Percentiles rank a stretch among this genome's conserved stretches.
phyloP scores from a whole-genome alignment of 2,888 invertebrate genomes.

The Tribolium freemani region DNA sequence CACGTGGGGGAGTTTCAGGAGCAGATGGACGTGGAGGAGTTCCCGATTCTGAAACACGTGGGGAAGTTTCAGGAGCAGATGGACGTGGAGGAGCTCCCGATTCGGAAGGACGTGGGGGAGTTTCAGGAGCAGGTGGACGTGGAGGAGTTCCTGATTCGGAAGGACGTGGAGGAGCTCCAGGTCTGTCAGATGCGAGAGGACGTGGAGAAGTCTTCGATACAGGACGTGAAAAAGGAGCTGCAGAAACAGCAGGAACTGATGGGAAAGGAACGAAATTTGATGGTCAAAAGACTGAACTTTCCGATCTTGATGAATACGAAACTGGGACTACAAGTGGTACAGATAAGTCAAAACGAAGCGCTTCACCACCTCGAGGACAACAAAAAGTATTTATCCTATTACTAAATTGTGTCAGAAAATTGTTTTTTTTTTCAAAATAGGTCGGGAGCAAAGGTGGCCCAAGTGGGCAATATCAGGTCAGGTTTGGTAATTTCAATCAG shows the following conservation, averaged over 20 bases:
- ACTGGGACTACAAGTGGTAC: neutral
- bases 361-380: neutral
- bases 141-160: neutral
- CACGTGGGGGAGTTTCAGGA: neutral
- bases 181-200: neutral
- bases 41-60: neutral
- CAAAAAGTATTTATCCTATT: neutral
- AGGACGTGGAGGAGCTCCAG: neutral
- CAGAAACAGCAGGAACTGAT: neutral
- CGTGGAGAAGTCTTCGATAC: neutral
- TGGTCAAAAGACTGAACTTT: neutral
- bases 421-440: neutral
- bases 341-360: neutral
- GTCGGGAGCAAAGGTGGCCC: neutral
- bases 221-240: conserved; percentile 4
- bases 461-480: neutral
- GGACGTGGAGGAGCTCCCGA: neutral
- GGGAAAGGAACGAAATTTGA: neutral
- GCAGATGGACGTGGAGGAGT: neutral
- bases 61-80: neutral
- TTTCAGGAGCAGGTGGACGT: neutral
- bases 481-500: neutral
- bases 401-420: neutral
- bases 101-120: neutral
- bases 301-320: neutral